These are phyloP conservation scores for Arvicanthis niloticus DNA, from an alignment of 2,113 vertebrate genomes.

Conservation along the genomic window DNA sequence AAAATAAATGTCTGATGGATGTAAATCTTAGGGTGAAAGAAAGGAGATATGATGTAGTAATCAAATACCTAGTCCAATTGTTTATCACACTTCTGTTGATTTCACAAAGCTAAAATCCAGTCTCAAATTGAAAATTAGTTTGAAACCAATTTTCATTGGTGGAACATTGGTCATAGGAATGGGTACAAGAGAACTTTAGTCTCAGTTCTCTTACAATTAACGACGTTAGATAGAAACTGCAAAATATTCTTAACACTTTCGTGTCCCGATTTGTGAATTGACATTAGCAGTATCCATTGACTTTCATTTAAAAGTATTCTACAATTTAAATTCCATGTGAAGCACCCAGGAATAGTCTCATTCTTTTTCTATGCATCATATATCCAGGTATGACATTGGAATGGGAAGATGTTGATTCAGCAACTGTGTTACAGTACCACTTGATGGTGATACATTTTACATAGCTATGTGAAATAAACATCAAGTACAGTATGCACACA, in stretches of 20 bases:
- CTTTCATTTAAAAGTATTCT: background rate
- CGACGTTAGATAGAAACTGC: background rate
- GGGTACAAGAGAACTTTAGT: background rate
- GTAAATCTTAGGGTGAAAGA: background rate
- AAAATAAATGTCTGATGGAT: slow-evolving; percentile 39
- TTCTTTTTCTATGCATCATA: background rate
- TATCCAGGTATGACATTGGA: background rate
- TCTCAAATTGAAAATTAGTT: background rate
- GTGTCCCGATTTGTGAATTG: background rate
- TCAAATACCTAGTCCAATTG: background rate
- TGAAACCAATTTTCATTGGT: background rate
- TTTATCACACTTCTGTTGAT: background rate
- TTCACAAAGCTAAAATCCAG: background rate
- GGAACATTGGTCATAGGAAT: background rate
- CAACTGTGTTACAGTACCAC: background rate
- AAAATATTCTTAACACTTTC: background rate
- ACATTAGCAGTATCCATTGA: background rate
- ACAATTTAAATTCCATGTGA: background rate
- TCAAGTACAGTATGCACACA: background rate
- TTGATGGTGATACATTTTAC: slow-evolving; percentile 48
- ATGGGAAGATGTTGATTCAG: slow-evolving; percentile 48
- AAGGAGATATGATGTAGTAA: background rate
- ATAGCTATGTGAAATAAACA: background rate
- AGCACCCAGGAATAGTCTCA: background rate
- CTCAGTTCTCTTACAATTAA: background rate